Evolutionary conservation across 2,888 invertebrate species (phyloP).

Genomic region (Acheta domesticus): DNA sequence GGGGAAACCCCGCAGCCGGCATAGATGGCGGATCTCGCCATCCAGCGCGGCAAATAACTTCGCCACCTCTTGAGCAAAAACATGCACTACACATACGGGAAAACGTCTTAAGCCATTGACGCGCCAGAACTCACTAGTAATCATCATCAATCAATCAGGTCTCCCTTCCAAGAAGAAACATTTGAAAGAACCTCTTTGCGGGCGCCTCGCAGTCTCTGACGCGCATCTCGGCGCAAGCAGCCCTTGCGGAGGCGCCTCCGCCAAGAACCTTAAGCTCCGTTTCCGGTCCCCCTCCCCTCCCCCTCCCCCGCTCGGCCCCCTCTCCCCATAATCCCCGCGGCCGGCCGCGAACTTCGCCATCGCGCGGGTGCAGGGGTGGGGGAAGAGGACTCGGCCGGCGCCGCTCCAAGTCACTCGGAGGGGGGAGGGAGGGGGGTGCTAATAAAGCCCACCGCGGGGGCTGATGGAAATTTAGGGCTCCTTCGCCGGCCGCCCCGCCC

Average conservation of each 20-base stretch:
- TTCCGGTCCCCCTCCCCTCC: neutral
- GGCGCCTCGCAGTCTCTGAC: too few relatives aligned
- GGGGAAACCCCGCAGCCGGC: too few relatives aligned
- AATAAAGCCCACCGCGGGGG: neutral
- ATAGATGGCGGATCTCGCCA: too few relatives aligned
- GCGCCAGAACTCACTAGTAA: too few relatives aligned
- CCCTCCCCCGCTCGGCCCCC: neutral
- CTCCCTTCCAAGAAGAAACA: too few relatives aligned
- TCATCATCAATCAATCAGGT: too few relatives aligned
- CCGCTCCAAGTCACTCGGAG: neutral
- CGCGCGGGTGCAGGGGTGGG: neutral
- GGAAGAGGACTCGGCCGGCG: neutral
- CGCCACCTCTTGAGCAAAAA: too few relatives aligned
- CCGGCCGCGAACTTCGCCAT: neutral
- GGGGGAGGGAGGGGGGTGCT: neutral
- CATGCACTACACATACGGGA: too few relatives aligned
- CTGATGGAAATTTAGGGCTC: constrained; percentile 5
- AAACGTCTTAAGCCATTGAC: too few relatives aligned
- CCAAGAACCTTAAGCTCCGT: neutral
- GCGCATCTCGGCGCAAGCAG: too few relatives aligned
- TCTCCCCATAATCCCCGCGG: neutral
- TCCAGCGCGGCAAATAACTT: too few relatives aligned
- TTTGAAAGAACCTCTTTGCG: too few relatives aligned
- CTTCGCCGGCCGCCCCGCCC: neutral
- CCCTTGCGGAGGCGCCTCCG: neutral